Conservation (phyloP, 2,888 invertebrate species). For the Rugalucina vietnamica region DNA sequence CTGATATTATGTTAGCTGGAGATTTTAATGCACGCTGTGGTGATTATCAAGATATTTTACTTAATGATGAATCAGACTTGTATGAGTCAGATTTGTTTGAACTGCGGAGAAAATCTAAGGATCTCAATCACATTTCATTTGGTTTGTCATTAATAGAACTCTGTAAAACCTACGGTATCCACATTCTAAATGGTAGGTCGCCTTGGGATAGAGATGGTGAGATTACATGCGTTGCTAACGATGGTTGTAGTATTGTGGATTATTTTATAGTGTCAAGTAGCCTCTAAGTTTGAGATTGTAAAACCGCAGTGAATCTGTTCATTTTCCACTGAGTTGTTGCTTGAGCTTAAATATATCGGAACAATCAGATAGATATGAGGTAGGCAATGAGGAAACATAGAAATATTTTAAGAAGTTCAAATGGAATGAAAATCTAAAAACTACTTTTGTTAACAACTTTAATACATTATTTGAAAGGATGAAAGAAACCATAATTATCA, state of each 20-base stretch:
- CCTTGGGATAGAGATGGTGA: background rate
- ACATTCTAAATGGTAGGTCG: conserved; percentile 13
- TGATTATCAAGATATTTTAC: background rate
- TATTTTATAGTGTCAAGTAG: background rate
- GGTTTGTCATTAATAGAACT: conserved; percentile 2
- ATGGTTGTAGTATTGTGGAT: background rate
- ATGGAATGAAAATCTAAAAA: background rate
- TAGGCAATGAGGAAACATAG: background rate
- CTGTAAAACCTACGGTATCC: background rate
- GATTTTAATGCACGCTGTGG: conserved; percentile 2
- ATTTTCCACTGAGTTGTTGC: background rate
- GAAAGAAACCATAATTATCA: background rate
- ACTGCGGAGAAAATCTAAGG: background rate
- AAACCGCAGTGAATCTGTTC: background rate
- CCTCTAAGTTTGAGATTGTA: background rate
- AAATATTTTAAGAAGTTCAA: background rate
- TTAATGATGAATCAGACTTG: conserved; percentile 4
- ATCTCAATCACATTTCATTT: background rate
- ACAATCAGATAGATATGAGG: background rate
- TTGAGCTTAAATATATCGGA: background rate
- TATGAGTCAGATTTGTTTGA: background rate
- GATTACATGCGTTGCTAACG: background rate
- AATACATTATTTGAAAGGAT: background rate
- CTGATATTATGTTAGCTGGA: background rate
- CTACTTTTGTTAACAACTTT: background rate